Evolutionary conservation across 2,797 vertebrate genomes (phyloP).

Genomic region (Sebastes nivosus): DNA sequence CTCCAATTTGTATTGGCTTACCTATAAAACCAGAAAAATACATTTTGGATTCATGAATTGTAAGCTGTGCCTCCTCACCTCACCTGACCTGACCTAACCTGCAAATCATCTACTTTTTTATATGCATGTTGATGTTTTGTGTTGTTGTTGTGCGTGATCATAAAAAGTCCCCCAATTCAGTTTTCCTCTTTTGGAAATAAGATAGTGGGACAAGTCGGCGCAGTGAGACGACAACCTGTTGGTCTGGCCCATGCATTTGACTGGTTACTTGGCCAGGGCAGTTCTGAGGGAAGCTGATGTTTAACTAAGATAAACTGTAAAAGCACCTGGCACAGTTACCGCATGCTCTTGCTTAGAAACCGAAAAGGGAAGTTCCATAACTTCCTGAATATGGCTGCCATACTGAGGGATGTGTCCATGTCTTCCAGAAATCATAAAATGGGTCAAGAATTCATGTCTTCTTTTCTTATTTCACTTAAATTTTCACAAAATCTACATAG

Average conservation of each 20-base stretch:
- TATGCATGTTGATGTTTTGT: not conserved
- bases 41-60: not conserved
- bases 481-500: not conserved
- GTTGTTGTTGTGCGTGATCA: not conserved
- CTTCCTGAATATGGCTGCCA: constrained; percentile 49
- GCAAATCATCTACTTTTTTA: not conserved
- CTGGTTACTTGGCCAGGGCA: not conserved
- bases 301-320: constrained; percentile 77
- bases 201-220: not conserved
- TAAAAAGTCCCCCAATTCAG: not conserved
- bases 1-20: not conserved
- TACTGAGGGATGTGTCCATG: not conserved
- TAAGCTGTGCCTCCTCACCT: not conserved
- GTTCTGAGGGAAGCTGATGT: constrained; percentile 70
- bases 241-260: not conserved
- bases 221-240: not conserved
- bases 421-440: not conserved
- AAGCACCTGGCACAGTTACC: constrained; percentile 66
- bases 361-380: constrained; percentile 73
- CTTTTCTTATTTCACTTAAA: not conserved
- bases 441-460: not conserved
- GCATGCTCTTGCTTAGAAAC: constrained; percentile 14
- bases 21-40: not conserved
- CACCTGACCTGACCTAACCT: not conserved
- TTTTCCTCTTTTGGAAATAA: not conserved